Base-by-base conservation (phyloP, 1,140 invertebrate species). In the Meloidogyne chitwoodi region DNA sequence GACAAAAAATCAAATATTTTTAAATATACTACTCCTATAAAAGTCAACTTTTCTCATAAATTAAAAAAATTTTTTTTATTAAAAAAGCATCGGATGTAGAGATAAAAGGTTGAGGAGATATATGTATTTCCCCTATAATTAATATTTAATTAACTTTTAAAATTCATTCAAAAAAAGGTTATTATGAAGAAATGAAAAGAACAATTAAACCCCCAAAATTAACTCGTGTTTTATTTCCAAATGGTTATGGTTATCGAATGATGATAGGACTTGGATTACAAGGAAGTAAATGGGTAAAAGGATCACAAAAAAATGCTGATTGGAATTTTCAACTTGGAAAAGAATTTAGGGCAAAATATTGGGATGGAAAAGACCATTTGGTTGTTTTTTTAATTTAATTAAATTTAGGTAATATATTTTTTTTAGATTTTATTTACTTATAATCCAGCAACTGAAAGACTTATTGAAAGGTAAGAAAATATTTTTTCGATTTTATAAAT, bases 341-440 rank as follows among this genome's bases (percentile, higher is more conserved):
- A 29, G 61, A 77, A 26, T 85, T 85, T 77, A 38, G 72, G 48
- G 84, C 71, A 48, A 83, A 85, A 64, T 85, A 84, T 76, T 68
- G 84, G 41, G 83, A 84, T 69, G 77, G 66, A 61, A 76, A 31
- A 34, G 70, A 83, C 27, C 83, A 84, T 76, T 72, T 78, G 75
- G 83, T 85, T 34, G 14, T 56, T 34, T 56, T n/a, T n/a, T n/a
- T n/a, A n/a, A n/a, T n/a, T 27, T 1, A 61, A 62, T 38, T 27
- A 11, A n/a, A 22, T 62, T 29, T 62, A 19, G 68, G 11, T 34
- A 68, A 10, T 26, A 29, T 34, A 16, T 48, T 27, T 34, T 31
- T 26, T 34, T 75, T 73, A 84, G 84, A 75, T 84, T 56, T 83
- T 82, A 8, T 85, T 85, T 79, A 67, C 73, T 14, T 81, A 80